Evolutionary conservation across 2,888 invertebrate species (phyloP), one percentile per base, ranked within the genome.

Genomic region (Tiliacea aurago): DNA sequence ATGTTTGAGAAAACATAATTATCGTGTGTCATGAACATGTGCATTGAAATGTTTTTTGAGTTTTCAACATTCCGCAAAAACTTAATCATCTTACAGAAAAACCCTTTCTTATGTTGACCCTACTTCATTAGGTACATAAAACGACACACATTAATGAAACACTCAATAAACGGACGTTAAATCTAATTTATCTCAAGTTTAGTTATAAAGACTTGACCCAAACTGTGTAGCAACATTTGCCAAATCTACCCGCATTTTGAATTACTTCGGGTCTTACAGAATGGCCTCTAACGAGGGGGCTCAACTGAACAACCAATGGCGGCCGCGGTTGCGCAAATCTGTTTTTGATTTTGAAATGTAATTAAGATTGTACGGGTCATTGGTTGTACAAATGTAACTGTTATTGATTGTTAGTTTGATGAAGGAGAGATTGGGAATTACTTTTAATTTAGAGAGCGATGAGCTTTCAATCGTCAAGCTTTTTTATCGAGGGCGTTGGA

Each of bases 111-210:
- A 9, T 47, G 13, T 20, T 20, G 15, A 43, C 2, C 2, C 4
- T 11, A 53, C 15, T 53, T 64, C n/a, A 37, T 37, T 28, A 28
- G 28, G 28, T 28, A 28, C 28, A 37, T 37, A 37, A 62, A 58
- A 28, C 15, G 41, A 18, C 18, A 51, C 37, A 23, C 23, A 18
- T 13, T 51, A 62, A 63, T 55, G 45, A 37, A 82, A 62, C 64
- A 68, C 73, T 61, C 43, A 37, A 68, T 80, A 61, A 83, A 55
- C 41, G 13, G 61, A 61, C 43, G 56, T 69, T 58, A 6, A 73
- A 83, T 79, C 56, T 64, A 84, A 80, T 84, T 75, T 70, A 68
- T 68, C 56, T 59, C 43, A 70, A 72, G 81, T 80, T 80, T 70
- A 76, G 67, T 70, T 70, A 65, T 58, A 70, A 59, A 41, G 69